Conservation (phyloP, 2,113 vertebrate genomes). For the Ursus arctos region DNA sequence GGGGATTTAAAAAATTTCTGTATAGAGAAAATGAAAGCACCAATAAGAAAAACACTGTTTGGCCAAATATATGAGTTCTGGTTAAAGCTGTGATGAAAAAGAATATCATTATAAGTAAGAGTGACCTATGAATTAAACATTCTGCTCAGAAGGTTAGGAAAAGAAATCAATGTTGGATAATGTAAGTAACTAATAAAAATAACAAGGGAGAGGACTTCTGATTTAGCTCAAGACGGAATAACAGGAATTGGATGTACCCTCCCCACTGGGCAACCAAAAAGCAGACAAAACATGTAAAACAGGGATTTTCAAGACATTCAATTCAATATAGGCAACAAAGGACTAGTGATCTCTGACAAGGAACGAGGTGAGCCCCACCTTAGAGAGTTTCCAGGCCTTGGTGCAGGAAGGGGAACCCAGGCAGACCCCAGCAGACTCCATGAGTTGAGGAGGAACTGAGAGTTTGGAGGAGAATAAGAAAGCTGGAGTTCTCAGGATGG, state of each 20-base stretch:
- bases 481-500: neutral
- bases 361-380: neutral
- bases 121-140: neutral
- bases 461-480: neutral
- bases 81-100: neutral
- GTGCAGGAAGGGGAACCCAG: neutral
- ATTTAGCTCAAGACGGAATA: neutral
- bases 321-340: neutral
- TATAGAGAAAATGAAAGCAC: slow-evolving; percentile 18
- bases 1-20: neutral
- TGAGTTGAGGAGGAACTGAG: neutral
- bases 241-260: neutral
- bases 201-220: neutral
- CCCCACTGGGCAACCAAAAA: neutral
- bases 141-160: slow-evolving; percentile 2
- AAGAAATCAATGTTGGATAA: neutral
- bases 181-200: neutral
- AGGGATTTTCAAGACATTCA: neutral
- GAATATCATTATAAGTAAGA: slow-evolving; percentile 26
- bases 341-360: neutral
- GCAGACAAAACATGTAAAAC: neutral
- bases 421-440: neutral
- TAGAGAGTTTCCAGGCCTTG: neutral
- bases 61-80: neutral
- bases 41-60: neutral